phyloP scores from a whole-genome alignment of 2,888 invertebrate genomes.

The Neria commutata region DNA sequence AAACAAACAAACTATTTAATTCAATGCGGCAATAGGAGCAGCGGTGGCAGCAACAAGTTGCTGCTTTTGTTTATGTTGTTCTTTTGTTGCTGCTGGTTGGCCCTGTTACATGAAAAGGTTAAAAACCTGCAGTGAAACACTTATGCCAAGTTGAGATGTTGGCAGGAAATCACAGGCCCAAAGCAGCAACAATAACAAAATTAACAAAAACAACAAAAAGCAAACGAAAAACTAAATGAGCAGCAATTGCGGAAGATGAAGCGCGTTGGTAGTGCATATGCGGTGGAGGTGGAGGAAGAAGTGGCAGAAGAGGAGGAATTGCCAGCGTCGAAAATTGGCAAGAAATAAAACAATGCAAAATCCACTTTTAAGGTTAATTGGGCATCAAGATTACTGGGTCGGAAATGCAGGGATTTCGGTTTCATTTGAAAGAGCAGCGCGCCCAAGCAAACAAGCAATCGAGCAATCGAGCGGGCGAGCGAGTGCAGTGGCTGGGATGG shows the following conservation, averaged over 20 bases:
- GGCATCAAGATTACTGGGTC: conserved; percentile 63
- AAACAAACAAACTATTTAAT: conserved; percentile 60
- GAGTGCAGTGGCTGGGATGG: background rate
- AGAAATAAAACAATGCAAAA: conserved; percentile 44
- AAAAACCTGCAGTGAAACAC: conserved; percentile 48
- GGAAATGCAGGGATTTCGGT: conserved; percentile 59
- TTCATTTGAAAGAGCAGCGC: conserved; percentile 46
- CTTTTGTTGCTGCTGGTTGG: conserved; percentile 22
- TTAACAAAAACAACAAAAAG: background rate
- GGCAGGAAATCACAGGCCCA: conserved; percentile 52
- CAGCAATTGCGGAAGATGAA: background rate
- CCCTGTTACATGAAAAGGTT: conserved; percentile 37
- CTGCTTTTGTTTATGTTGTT: conserved; percentile 13
- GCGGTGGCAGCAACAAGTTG: conserved; percentile 28
- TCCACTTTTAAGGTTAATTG: conserved; percentile 63
- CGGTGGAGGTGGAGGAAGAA: conserved; percentile 22
- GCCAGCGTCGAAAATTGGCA: conserved; percentile 28
- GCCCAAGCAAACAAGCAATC: conserved; percentile 11
- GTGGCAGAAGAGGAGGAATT: conserved; percentile 15
- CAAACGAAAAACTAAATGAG: background rate
- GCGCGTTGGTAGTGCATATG: conserved; percentile 18
- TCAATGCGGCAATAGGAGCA: conserved; percentile 47
- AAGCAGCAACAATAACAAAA: conserved; percentile 9
- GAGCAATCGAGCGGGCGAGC: background rate
- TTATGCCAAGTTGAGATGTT: conserved; percentile 56